Evolutionary conservation across 2,113 vertebrate genomes (phyloP), one percentile per base, ranked within the genome.

Genomic region (Actenoides lindsayi): DNA sequence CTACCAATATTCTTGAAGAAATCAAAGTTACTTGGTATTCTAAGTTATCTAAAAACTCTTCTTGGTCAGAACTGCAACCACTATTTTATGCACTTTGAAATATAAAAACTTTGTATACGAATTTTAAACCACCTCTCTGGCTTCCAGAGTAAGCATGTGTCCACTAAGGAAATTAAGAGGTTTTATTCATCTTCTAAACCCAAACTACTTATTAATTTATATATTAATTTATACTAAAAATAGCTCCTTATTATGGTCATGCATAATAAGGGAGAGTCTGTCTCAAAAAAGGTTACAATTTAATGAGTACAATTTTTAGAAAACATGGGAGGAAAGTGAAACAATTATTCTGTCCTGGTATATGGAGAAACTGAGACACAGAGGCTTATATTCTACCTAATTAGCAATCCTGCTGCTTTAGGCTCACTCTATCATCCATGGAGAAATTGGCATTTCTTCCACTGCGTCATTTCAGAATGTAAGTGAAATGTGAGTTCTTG

Each of bases 231-330:
- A 70, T 51, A 67, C 63, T 78, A 90, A 89, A 93, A 95, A 90
- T 90, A 96, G 16, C 16, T 81, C 39, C 30, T 88, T 90, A 63
- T 86, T 81, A 86, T 82, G 24, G 24, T 84, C 90, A 78, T 53
- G 77, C 80, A 83, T 95, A 97, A 96, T 71, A 88, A 93, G 89
- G 53, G 35, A 71, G 33, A 82, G 24, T 75, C 78, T 92, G 69
- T 92, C 73, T 94, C 87, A 95, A 90, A 95, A 96, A 96, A 96
- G 88, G 75, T 97, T 94, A 92, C 86, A 71, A 75, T 95, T 96
- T 96, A 97, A 96, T 92, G 83, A 95, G 83, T 79, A 83, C 57
- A 71, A 71, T 91, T 88, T 90, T 87, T 65, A 71, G 94, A 78
- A 96, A 95, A 89, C 60, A 75, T 60, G 65, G 80, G 76, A 59